Evolutionary conservation across 2,797 vertebrate species (phyloP), one percentile per base, ranked within the genome.

Genomic region (Pangasius macronema): DNA sequence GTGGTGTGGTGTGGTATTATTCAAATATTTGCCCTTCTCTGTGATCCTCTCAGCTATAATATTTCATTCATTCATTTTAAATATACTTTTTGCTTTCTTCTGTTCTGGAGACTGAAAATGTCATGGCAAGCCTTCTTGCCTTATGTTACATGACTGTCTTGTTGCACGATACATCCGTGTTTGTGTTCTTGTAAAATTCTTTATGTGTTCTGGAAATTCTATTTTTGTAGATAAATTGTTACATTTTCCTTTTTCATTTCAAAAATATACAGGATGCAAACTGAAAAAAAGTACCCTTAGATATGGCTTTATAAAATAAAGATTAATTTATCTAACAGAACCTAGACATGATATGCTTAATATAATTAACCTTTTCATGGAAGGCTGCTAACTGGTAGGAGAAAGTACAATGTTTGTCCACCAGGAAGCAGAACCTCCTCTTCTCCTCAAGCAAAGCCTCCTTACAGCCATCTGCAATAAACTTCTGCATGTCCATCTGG

Each of bases 381-480:
- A 97, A 98, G 90, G 93, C 92, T 20, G 96, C 93, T 22, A 96
- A 92, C 88, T 97, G 96, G 87, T 95, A 95, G 53, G 97, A 95
- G 86, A 99, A 97, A 93, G 92, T 94, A 91, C 98, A 99, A 94
- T 99, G 98, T 90, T 99, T 99, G 95, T 99, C 98, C 86, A 99
- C 98, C 84, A 99, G 95, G 87, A 99, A 99, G 89, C 98, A 99
- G 94, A 98, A 99, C 42, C 98, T 96, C 89, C 98, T 96, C 89
- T 98, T 99, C 93, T 99, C 98, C 92, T 99, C 98, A 53, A 99
- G 95, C 7, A 99, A 94, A 86, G 98, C 98, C 89, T 99, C 98
- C 88, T 94, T 96, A 92, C 97, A 99, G 87, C 98, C 97, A 3
- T 99, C 98, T 3, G 97, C 97, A 7, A 99, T 96, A 82, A 99